Evolutionary conservation across 2,113 vertebrate species (phyloP), one percentile per base, ranked within the genome.

Genomic region (Egretta garzetta): DNA sequence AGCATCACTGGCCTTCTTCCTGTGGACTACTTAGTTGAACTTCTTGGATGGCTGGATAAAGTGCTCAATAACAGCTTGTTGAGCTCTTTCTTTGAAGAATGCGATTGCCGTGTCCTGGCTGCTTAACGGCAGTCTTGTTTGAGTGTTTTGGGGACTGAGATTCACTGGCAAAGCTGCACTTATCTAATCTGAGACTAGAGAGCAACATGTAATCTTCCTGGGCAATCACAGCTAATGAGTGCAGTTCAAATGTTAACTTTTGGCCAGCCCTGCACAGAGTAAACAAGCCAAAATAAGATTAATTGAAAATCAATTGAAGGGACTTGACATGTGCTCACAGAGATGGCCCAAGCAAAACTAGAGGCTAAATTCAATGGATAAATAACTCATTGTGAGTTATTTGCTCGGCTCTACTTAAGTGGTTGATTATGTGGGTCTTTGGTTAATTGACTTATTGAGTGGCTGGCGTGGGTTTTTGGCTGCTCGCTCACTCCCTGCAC

Each of bases 391-490:
- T 95, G 82, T 92, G 87, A 97, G 88, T 95, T 95, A 94, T 94
- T 95, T 95, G 84, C 85, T 94, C 53, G 0, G 81, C 92, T 97
- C 89, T 82, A 70, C 93, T 96, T 83, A 95, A 97, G 94, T 95
- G 97, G 92, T 77, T 95, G 94, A 96, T 97, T 97, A 96, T 96
- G 90, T 82, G 79, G 87, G 93, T 95, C 94, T 96, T 96, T 96
- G 93, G 95, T 97, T 97, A 97, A 97, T 97, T 98, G 96, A 96
- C 97, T 95, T 92, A 96, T 68, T 88, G 95, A 96, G 96, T 95
- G 90, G 94, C 92, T 96, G 87, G 87, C 80, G 80, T 94, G 91
- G 96, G 91, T 79, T 94, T 97, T 93, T 98, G 94, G 96, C 96
- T 95, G 97, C 92, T 97, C 1, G 0, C 95, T 96, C 71, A 5